These are phyloP conservation scores for Pseudomyrmex cubaensis DNA, from an alignment of 1,140 invertebrate species.

Conservation along the genomic window DNA sequence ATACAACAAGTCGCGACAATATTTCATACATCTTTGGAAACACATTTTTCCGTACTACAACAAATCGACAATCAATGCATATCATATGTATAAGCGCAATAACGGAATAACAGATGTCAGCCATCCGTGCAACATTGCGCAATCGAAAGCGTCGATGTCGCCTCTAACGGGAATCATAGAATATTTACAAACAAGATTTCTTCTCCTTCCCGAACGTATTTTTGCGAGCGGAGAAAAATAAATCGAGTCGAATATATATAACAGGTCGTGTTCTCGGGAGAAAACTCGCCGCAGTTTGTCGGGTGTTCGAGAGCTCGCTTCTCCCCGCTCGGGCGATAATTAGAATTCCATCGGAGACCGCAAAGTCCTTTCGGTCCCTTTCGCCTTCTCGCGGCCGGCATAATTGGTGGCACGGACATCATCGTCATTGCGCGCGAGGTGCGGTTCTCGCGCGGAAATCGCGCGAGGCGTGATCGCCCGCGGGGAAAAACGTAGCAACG, in stretches of 20 bases:
- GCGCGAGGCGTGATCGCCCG: conserved; percentile 72
- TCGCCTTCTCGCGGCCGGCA: conserved; percentile 48
- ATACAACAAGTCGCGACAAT: not conserved
- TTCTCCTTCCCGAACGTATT: not conserved
- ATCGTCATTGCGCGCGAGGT: conserved; percentile 53
- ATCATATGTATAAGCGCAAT: conserved; percentile 14
- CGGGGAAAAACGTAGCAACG: conserved; percentile 73
- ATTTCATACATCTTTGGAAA: not conserved
- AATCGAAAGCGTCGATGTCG: conserved; percentile 7
- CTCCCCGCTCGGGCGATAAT: conserved; percentile 20
- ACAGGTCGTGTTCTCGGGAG: not conserved
- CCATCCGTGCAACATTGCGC: not conserved
- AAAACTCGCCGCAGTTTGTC: not conserved
- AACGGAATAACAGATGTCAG: conserved; percentile 37
- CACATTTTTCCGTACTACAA: not conserved
- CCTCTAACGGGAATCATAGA: not conserved
- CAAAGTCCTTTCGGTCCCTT: conserved; percentile 54
- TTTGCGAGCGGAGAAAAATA: not conserved
- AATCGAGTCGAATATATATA: not conserved
- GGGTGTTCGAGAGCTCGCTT: too few species aligned
- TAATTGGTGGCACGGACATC: conserved; percentile 36
- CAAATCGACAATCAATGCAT: conserved; percentile 21
- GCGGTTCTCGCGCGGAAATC: conserved; percentile 64
- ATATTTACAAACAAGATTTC: conserved; percentile 20
- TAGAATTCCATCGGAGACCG: conserved; percentile 45